These are phyloP conservation scores for Formica selysi DNA, from an alignment of 1,140 invertebrate genomes.

Conservation along the genomic window DNA sequence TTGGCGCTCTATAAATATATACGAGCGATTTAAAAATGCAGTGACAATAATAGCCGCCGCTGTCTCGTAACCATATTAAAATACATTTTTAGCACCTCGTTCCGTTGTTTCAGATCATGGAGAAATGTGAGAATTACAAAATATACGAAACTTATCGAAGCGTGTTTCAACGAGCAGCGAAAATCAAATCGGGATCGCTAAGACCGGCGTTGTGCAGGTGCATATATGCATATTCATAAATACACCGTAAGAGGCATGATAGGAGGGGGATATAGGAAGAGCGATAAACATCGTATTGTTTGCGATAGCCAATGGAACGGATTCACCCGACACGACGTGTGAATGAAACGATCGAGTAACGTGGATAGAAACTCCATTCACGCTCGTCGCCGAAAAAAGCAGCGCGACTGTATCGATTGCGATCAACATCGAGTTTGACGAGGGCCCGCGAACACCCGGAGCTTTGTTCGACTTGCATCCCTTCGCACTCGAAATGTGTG, in stretches of 20 bases:
- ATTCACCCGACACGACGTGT: constrained; percentile 56
- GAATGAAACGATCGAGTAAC: constrained; percentile 66
- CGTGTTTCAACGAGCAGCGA: neutral
- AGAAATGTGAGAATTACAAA: neutral
- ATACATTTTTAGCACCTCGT: constrained; percentile 19
- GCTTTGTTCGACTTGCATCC: constrained; percentile 59
- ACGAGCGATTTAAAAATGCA: constrained; percentile 56
- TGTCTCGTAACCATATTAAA: constrained; percentile 33
- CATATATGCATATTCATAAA: constrained; percentile 52
- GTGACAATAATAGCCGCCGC: constrained; percentile 44
- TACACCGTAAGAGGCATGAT: neutral
- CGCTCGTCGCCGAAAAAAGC: constrained; percentile 51
- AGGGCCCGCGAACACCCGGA: constrained; percentile 47
- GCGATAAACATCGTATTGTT: constrained; percentile 18
- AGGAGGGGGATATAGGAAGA: constrained; percentile 28
- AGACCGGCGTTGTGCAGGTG: constrained; percentile 20
- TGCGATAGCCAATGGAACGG: constrained; percentile 25
- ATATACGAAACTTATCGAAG: neutral
- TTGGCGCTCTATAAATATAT: constrained; percentile 59
- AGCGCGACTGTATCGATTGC: constrained; percentile 51
- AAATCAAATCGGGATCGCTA: constrained; percentile 18
- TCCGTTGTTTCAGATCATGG: neutral
- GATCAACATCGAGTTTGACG: constrained; percentile 35
- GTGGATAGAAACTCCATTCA: constrained; percentile 71
- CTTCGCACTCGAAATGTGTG: neutral